These are phyloP conservation scores for Hemichromis elongatus DNA, from an alignment of 2,113 vertebrate species.

Conservation along the genomic window DNA sequence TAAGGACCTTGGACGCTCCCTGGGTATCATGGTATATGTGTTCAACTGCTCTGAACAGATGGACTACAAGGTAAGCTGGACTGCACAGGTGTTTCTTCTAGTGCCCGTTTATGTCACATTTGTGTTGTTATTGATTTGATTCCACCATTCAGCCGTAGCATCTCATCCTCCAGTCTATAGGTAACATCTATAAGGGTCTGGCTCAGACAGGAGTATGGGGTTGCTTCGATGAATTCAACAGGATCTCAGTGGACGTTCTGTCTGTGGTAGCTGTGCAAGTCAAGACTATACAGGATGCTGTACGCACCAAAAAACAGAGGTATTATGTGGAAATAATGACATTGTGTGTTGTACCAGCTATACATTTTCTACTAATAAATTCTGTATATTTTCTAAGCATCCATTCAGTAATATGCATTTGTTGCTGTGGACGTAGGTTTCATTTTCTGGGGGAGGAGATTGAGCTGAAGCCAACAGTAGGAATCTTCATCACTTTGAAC, in stretches of 20 bases:
- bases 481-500: slow-evolving; percentile 80
- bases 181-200: slow-evolving; percentile 76
- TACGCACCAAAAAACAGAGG: slow-evolving; percentile 77
- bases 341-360: background rate
- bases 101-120: background rate
- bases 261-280: slow-evolving; percentile 75
- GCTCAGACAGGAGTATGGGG: slow-evolving; percentile 75
- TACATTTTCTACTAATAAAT: background rate
- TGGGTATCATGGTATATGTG: slow-evolving; percentile 78
- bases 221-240: slow-evolving; percentile 77
- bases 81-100: background rate
- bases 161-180: slow-evolving; percentile 60
- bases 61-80: slow-evolving; percentile 73
- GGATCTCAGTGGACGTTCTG: slow-evolving; percentile 74
- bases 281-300: slow-evolving; percentile 73
- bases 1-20: slow-evolving; percentile 72
- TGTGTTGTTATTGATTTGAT: background rate
- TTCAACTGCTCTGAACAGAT: slow-evolving; percentile 83
- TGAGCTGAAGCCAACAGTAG: slow-evolving; percentile 70
- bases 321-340: slow-evolving; percentile 2
- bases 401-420: background rate
- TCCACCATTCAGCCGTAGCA: background rate
- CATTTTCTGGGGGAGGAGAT: slow-evolving; percentile 70
- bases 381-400: background rate
- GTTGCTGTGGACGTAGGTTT: slow-evolving; percentile 52